These are phyloP conservation scores for Hymenochirus boettgeri DNA, from an alignment of 2,113 vertebrate species.

Conservation along the genomic window DNA sequence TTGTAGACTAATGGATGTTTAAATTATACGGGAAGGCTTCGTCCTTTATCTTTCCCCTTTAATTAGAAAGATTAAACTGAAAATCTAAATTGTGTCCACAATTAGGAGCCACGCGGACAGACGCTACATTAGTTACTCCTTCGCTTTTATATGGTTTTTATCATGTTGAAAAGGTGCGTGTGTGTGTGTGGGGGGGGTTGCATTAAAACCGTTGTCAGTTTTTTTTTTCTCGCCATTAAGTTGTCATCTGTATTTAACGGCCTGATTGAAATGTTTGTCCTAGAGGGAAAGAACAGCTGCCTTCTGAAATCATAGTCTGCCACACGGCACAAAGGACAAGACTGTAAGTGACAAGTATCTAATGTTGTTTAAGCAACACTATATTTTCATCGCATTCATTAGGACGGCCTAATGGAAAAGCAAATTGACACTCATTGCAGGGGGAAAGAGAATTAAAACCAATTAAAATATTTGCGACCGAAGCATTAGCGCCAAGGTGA, in stretches of 20 bases:
- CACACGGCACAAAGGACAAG: constrained; percentile 38
- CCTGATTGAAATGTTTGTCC: constrained; percentile 42
- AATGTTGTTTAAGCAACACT: constrained; percentile 43
- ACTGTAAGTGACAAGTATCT: constrained; percentile 34
- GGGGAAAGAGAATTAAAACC: constrained; percentile 39
- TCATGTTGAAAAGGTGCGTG: constrained; percentile 33
- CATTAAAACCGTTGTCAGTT: constrained; percentile 39
- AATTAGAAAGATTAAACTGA: constrained; percentile 19
- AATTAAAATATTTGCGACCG: constrained; percentile 40
- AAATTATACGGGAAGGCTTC: constrained; percentile 15
- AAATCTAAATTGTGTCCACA: constrained; percentile 12
- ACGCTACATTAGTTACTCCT: constrained; percentile 23
- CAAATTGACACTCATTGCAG: constrained; percentile 42
- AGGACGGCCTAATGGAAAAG: constrained; percentile 31
- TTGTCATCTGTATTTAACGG: constrained; percentile 37
- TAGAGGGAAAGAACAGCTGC: constrained; percentile 28
- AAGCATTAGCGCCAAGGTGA: constrained; percentile 40
- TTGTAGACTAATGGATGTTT: constrained; percentile 23
- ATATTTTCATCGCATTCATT: constrained; percentile 42
- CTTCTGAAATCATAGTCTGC: constrained; percentile 27
- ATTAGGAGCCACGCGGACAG: constrained; percentile 19
- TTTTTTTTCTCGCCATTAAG: constrained; percentile 37
- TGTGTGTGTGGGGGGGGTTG: too few species aligned
- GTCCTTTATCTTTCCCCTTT: constrained; percentile 34
- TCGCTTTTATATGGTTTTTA: constrained; percentile 21